These are phyloP conservation scores for Caenorhabditis tropicalis DNA, from an alignment of 1,140 invertebrate genomes.

Conservation along the genomic window DNA sequence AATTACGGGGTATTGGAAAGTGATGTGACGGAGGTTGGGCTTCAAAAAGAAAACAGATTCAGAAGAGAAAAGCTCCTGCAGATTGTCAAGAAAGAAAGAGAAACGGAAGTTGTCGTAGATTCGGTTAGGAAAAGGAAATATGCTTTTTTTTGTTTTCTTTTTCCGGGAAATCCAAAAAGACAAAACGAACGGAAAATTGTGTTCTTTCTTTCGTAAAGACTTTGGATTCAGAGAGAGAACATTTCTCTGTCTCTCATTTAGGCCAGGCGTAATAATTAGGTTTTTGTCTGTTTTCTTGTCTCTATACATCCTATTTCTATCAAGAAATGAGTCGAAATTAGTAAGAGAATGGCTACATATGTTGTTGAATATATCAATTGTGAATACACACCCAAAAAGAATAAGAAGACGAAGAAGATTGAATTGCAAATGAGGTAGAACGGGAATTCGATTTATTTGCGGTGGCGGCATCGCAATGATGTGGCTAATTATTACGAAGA, in stretches of 20 bases:
- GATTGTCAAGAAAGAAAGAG: background rate
- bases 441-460: conserved; percentile 35
- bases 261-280: conserved; percentile 22
- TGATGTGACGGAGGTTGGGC: conserved; percentile 29
- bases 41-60: background rate
- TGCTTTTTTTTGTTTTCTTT: conserved; percentile 22
- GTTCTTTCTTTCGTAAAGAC: conserved; percentile 19
- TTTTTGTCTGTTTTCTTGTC: background rate
- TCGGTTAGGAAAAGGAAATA: conserved; percentile 32
- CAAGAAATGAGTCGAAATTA: background rate
- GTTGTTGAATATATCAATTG: background rate
- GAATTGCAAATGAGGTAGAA: conserved; percentile 45
- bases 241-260: background rate
- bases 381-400: conserved; percentile 6
- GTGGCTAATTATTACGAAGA: conserved; percentile 30
- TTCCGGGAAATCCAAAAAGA: background rate
- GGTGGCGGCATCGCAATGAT: conserved; percentile 17
- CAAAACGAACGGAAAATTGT: conserved; percentile 34
- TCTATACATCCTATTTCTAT: background rate
- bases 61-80: background rate
- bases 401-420: no score
- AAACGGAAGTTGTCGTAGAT: conserved; percentile 3
- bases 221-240: background rate
- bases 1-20: conserved; percentile 44
- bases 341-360: background rate